Percentiles rank a stretch among this genome's conserved stretches.
These are phyloP conservation scores for Cynodonichthys magdalenae DNA, from an alignment of 2,797 vertebrate species.

Conservation along the genomic window DNA sequence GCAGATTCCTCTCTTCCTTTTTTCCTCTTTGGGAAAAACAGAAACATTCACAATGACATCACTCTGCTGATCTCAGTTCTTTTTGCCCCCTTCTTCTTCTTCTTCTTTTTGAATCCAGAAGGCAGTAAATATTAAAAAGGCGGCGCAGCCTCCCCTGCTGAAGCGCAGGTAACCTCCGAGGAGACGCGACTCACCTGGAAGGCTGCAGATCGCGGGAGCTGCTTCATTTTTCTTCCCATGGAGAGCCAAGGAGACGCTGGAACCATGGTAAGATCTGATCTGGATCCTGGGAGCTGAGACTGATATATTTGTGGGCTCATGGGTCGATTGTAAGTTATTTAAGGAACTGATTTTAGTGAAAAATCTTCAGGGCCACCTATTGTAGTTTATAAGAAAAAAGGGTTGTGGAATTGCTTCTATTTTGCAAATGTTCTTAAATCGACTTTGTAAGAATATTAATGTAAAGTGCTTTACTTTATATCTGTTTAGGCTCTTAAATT, in stretches of 20 bases:
- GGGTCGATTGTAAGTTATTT: background rate
- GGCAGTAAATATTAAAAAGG: conserved; percentile 54
- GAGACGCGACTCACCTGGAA: conserved; percentile 16
- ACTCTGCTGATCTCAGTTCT: background rate
- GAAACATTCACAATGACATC: conserved; percentile 16
- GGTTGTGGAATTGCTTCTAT: background rate
- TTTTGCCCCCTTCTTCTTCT: background rate
- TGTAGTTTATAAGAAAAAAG: background rate
- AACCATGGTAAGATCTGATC: conserved; percentile 70
- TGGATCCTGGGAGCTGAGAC: conserved; percentile 14
- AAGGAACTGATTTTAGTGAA: background rate
- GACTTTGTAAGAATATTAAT: background rate
- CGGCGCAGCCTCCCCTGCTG: background rate
- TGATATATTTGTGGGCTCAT: background rate
- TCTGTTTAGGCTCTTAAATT: too few species aligned
- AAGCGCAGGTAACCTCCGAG: conserved; percentile 36
- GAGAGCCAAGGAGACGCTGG: conserved; percentile 16
- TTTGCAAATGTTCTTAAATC: background rate
- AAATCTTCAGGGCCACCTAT: background rate
- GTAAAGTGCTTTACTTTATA: background rate
- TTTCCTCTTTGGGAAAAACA: background rate
- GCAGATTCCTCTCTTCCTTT: conserved; percentile 65
- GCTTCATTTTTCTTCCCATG: conserved; percentile 19
- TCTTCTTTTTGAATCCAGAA: background rate
- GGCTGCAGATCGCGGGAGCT: conserved; percentile 24